Evolutionary conservation across 2,888 invertebrate genomes (phyloP), one percentile per base, ranked within the genome.

Genomic region (Diachrysia chrysitis): DNA sequence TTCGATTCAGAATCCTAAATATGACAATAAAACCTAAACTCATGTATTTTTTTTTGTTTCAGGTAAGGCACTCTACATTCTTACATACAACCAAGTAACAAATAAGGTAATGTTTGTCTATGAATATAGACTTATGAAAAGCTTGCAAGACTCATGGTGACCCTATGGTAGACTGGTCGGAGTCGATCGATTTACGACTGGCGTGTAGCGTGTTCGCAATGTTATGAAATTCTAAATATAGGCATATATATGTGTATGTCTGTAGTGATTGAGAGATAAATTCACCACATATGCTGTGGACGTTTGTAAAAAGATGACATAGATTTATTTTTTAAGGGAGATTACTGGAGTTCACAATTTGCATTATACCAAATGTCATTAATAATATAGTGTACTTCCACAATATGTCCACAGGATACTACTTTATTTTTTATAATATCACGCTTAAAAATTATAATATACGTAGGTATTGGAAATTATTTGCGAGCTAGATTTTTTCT

Each of bases 141-240:
- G 14, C 14, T 1, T 17, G 10, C 48, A n/a, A 17, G 32, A 46
- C 12, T 3, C 2, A 17, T 69, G 77, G 57, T 42, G 51, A 51
- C 77, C 77, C 76, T 77, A 63, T 7, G 4, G 16, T 4, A n/a
- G 46, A 12, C 62, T 48, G 19, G 42, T 37, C 58, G 0, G 54
- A 51, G 58, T 66, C 58, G 46, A 69, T 63, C 66, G 76, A 78
- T 78, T 79, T 79, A 79, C 55, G 69, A 68, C 35, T 48, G 14
- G 3, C 58, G 1, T n/a, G 53, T 59, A 66, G 63, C 58, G 58
- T 78, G 67, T 74, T 67, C 46, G 53, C 54, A 54, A 68, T 79
- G 66, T 72, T 76, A 79, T 79, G 76, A 70, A 68, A 72, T 64
- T 70, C 65, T 68, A 72, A 66, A 68, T 59, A 75, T 72, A 74